Conservation (phyloP, 1,140 invertebrate species). For the Stegodyphus dumicola region DNA sequence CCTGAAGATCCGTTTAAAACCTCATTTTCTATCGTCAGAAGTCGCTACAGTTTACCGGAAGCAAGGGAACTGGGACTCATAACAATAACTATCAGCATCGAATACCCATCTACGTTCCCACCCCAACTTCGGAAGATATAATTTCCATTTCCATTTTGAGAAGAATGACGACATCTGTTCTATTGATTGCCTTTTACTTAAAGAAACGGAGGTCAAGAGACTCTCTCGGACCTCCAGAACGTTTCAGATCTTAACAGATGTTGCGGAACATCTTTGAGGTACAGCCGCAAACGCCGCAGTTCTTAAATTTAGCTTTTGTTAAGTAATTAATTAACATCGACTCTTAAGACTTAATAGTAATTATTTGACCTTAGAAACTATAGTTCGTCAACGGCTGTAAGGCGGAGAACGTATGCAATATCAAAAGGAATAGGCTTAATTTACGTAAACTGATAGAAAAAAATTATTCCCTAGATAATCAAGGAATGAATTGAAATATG, state of each 20-base stretch:
- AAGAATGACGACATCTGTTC: conserved; percentile 38
- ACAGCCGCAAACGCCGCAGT: too few species aligned
- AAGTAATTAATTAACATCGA: too few species aligned
- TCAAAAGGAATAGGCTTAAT: too few species aligned
- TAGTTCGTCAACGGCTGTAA: too few species aligned
- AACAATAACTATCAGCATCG: conserved; percentile 55
- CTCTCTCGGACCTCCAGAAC: conserved; percentile 2
- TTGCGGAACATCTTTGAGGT: background rate
- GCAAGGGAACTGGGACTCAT: conserved; percentile 1
- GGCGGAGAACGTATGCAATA: too few species aligned
- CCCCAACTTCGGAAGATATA: conserved; percentile 7
- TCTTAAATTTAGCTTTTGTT: too few species aligned
- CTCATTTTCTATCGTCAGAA: conserved; percentile 30
- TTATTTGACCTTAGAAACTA: too few species aligned
- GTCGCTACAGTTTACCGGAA: conserved; percentile 5
- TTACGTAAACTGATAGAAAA: too few species aligned
- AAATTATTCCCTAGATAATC: too few species aligned
- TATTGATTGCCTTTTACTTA: conserved; percentile 46
- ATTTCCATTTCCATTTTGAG: conserved; percentile 13
- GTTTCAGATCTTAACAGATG: conserved; percentile 27
- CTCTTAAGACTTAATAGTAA: too few species aligned
- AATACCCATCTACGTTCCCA: background rate
- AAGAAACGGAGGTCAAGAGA: conserved; percentile 19
- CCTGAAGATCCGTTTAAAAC: conserved; percentile 32
- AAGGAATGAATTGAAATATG: too few species aligned